These are phyloP conservation scores for Pedicia rivosa DNA, from an alignment of 2,888 invertebrate genomes.

Conservation along the genomic window DNA sequence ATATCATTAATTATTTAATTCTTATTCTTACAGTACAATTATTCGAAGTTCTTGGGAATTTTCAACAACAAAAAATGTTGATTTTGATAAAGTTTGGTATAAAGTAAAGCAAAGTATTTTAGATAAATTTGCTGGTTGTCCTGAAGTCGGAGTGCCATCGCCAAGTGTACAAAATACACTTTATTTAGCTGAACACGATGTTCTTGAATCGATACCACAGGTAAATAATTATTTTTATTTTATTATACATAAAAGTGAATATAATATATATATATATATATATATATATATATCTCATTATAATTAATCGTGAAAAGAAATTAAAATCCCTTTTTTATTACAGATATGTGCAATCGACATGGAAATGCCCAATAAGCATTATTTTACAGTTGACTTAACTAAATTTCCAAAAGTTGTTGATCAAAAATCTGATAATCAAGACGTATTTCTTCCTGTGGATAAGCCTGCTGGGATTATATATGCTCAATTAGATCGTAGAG, in stretches of 20 bases:
- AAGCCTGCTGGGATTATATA: constrained; percentile 64
- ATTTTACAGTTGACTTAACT: constrained; percentile 56
- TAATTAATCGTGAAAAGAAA: too few species aligned
- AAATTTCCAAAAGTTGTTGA: constrained; percentile 52
- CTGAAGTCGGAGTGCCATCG: constrained; percentile 52
- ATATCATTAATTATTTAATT: not conserved
- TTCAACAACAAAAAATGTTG: constrained; percentile 41
- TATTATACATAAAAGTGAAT: constrained; percentile 42
- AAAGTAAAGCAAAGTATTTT: constrained; percentile 53
- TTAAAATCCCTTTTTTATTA: constrained; percentile 15
- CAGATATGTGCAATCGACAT: constrained; percentile 55
- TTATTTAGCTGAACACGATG: constrained; percentile 51
- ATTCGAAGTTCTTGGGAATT: constrained; percentile 63
- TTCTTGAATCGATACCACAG: constrained; percentile 50
- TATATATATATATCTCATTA: constrained; percentile 10
- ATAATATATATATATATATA: not conserved
- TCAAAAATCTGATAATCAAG: constrained; percentile 44
- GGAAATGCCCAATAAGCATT: constrained; percentile 71
- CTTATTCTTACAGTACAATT: constrained; percentile 39
- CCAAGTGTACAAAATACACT: constrained; percentile 68
- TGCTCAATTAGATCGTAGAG: constrained; percentile 45
- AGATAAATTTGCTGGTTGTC: constrained; percentile 60
- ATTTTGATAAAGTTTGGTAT: constrained; percentile 55
- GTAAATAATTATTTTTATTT: constrained; percentile 27
- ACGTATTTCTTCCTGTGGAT: constrained; percentile 61